Evolutionary conservation across 2,797 vertebrate species (phyloP), one percentile per base, ranked within the genome.

Genomic region (Emys orbicularis): DNA sequence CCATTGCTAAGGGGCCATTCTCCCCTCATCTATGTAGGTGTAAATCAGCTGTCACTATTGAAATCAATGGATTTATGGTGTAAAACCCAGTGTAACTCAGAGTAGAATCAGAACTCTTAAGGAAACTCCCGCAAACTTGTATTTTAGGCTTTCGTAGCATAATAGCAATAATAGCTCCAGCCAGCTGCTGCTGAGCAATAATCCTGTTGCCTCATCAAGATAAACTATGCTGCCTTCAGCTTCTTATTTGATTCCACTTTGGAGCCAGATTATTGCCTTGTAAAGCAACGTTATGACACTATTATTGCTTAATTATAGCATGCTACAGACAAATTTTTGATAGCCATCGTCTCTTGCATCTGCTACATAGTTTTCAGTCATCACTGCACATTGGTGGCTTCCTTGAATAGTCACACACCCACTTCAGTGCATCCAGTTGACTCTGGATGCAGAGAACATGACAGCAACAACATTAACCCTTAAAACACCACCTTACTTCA

Each of bases 221-320:
- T 88, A 79, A 97, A 96, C 86, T 88, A 79, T 68, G 1, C 61
- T 96, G 91, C 86, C 83, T 96, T 93, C 92, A 96, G 92, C 83
- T 93, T 96, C 94, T 91, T 91, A 90, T 90, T 96, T 96, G 77
- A 92, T 96, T 97, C 91, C 94, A 92, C 89, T 97, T 83, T 92
- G 95, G 94, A 97, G 79, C 53, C 88, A 90, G 79, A 95, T 97
- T 92, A 97, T 95, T 96, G 94, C 92, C 92, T 95, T 92, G 93
- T 95, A 96, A 97, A 96, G 95, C 92, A 94, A 81, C 59, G 90
- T 81, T 96, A 89, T 90, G 90, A 95, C 90, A 96, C 86, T 84
- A 83, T 94, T 96, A 97, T 84, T 77, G 81, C 94, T 96, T 96
- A 94, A 95, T 97, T 97, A 90, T 83, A 91, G 49, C 53, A 79